A percentile compares a stretch with the other conserved stretches of the same genome.
Evolutionary conservation across 2,113 vertebrate species (phyloP).

Genomic region (Salvator merianae): DNA sequence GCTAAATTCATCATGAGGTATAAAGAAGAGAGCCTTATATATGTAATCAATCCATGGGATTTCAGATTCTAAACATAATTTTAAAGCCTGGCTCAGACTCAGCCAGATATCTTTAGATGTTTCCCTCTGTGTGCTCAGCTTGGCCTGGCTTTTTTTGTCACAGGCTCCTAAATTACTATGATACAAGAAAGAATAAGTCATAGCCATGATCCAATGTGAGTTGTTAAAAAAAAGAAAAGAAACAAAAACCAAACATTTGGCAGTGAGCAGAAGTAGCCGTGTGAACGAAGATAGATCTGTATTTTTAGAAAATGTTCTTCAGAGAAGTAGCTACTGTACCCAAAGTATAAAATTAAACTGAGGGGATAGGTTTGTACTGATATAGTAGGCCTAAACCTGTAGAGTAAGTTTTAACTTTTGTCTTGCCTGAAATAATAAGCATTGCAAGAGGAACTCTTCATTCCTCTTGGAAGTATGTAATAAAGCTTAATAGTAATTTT

Average conservation of each 20-base stretch:
- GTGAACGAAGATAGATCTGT: background rate
- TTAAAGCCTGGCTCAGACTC: background rate
- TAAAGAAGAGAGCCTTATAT: background rate
- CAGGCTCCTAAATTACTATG: background rate
- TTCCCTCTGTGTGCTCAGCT: background rate
- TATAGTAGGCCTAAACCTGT: background rate
- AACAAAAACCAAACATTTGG: too few species aligned
- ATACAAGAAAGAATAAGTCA: background rate
- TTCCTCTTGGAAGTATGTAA: background rate
- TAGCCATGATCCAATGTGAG: background rate
- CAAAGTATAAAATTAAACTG: accelerated
- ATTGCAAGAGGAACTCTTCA: background rate
- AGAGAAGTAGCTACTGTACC: accelerated
- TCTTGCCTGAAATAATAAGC: background rate
- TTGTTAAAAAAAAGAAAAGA: background rate
- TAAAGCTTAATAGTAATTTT: slow-evolving; percentile 5
- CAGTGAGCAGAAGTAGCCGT: background rate
- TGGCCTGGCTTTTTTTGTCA: background rate
- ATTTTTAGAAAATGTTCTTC: accelerated
- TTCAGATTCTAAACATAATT: background rate
- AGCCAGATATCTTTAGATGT: too few species aligned
- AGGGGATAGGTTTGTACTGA: background rate
- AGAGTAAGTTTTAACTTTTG: background rate
- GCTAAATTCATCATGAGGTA: background rate
- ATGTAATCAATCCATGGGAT: background rate